Conservation (phyloP, 2,113 vertebrate genomes). For the Laterallus jamaicensis region DNA sequence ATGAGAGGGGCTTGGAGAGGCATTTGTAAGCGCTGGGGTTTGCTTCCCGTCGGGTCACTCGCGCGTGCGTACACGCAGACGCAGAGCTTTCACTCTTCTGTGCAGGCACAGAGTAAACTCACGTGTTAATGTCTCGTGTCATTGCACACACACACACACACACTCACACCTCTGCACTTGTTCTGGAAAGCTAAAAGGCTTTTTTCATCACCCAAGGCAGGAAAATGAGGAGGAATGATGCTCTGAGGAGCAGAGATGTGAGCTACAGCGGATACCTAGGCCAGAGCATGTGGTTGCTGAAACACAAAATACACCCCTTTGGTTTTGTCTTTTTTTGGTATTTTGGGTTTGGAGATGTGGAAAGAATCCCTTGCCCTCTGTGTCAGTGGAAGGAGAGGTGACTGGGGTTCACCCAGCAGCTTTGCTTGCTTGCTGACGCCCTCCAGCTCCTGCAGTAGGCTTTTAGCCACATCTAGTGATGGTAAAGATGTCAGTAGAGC, state of each 20-base stretch:
- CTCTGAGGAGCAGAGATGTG: neutral
- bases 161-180: accelerated
- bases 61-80: accelerated
- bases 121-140: accelerated
- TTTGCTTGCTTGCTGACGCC: neutral
- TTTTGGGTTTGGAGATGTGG: neutral
- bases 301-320: accelerated
- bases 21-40: neutral
- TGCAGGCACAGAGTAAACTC: neutral
- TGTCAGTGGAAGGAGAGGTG: neutral
- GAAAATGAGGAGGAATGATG: neutral
- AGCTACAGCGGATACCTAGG: neutral
- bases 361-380: neutral
- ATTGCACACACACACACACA: neutral
- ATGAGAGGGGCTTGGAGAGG: neutral
- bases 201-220: neutral
- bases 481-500: neutral
- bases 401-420: neutral
- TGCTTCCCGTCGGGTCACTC: accelerated
- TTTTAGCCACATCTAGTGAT: neutral
- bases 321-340: neutral
- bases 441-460: neutral
- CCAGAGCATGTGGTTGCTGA: too few species aligned
- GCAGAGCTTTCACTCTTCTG: accelerated
- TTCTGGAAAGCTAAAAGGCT: neutral